Percentiles rank a stretch among this genome's conserved stretches.
Conservation (phyloP, 2,113 vertebrate genomes). For the Gavialis gangeticus region DNA sequence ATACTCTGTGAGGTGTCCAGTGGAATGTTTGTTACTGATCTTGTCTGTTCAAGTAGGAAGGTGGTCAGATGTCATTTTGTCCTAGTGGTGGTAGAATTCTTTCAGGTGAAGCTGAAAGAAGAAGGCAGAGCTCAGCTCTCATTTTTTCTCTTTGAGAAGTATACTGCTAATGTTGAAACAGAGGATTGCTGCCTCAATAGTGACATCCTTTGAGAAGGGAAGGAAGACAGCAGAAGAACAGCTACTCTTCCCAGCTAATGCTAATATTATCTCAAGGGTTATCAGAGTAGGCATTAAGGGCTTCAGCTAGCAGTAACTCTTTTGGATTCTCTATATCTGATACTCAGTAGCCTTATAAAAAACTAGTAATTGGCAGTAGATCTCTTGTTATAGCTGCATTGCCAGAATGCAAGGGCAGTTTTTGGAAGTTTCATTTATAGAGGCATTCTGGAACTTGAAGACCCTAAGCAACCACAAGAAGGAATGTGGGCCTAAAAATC, state of each 20-base stretch:
- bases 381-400: not conserved
- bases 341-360: not conserved
- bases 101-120: not conserved
- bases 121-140: not conserved
- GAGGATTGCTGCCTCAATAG: not conserved
- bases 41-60: too few species aligned
- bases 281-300: not conserved
- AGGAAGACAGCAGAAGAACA: not conserved
- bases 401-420: not conserved
- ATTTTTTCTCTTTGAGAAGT: not conserved
- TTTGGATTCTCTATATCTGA: not conserved
- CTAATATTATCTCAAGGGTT: not conserved
- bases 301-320: not conserved
- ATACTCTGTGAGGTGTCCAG: too few species aligned
- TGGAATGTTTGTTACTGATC: too few species aligned
- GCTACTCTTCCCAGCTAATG: rapidly evolving
- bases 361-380: not conserved
- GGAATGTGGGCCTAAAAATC: not conserved
- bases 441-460: not conserved
- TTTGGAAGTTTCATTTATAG: too few species aligned
- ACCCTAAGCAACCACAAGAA: not conserved
- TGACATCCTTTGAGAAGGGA: rapidly evolving
- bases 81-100: too few species aligned
- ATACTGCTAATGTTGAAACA: rapidly evolving
- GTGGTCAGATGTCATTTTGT: too few species aligned